phyloP scores from a whole-genome alignment of 2,113 vertebrate species.

The Corynorhinus townsendii region DNA sequence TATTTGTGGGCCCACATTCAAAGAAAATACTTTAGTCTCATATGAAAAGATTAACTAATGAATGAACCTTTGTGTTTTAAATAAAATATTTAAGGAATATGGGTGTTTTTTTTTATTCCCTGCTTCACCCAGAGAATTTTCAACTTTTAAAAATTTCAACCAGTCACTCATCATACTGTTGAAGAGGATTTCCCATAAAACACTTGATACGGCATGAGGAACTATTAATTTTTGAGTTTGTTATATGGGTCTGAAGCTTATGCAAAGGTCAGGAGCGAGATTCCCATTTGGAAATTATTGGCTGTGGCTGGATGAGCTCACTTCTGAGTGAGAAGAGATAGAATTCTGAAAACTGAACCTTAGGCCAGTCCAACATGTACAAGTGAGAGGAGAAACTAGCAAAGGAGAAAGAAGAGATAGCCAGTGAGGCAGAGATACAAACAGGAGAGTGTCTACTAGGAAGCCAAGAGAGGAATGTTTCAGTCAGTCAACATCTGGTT shows the following conservation, averaged over 20 bases:
- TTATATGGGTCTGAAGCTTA: background rate
- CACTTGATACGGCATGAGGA: background rate
- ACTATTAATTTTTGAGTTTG: background rate
- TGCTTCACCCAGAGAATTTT: background rate
- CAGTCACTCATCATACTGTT: background rate
- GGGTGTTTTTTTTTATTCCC: background rate
- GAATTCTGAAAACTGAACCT: background rate
- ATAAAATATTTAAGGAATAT: background rate
- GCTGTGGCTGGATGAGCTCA: background rate
- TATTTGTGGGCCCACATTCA: background rate
- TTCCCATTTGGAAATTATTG: slow-evolving; percentile 7
- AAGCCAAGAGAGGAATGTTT: background rate
- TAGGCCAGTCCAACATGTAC: background rate
- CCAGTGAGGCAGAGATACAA: background rate
- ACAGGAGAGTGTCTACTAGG: background rate
- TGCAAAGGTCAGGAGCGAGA: background rate
- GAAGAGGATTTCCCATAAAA: background rate
- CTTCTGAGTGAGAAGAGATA: background rate
- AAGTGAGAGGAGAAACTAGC: background rate
- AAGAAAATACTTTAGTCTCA: slow-evolving; percentile 3
- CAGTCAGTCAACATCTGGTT: background rate
- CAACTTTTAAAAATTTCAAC: background rate
- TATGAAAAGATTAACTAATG: background rate
- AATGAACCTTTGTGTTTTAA: slow-evolving; percentile 22
- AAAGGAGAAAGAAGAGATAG: background rate